phyloP scores from a whole-genome alignment of 2,888 invertebrate species.

The Dolomedes plantarius region DNA sequence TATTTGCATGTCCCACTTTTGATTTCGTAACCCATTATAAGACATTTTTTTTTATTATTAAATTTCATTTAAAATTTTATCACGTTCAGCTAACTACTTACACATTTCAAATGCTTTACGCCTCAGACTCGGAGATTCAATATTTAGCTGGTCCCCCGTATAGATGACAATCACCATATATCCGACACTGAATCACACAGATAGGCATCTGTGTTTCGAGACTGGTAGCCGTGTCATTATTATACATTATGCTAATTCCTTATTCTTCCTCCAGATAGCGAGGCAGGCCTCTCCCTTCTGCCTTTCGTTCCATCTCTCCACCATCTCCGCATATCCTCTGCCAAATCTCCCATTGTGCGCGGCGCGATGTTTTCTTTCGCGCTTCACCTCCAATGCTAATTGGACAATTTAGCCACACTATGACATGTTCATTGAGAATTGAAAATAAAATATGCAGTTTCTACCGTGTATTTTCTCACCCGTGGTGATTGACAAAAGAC shows the following conservation, averaged over 20 bases:
- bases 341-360: neutral
- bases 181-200: neutral
- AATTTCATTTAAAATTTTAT: no score
- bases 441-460: neutral
- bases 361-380: neutral
- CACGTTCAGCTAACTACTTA: no score
- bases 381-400: conserved; percentile 2
- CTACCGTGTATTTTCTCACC: neutral
- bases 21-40: no score
- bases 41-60: no score
- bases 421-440: conserved; percentile 6
- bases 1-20: no score
- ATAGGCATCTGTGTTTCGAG: neutral
- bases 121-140: no score
- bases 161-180: neutral
- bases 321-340: neutral
- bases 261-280: neutral
- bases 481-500: neutral
- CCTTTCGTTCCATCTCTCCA: neutral
- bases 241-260: neutral
- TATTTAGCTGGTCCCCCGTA: neutral
- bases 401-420: neutral
- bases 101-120: no score
- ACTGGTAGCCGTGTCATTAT: conserved; percentile 9
- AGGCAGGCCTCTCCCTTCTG: neutral